Evolutionary conservation across 2,797 vertebrate genomes (phyloP).

Genomic region (Chanos chanos): DNA sequence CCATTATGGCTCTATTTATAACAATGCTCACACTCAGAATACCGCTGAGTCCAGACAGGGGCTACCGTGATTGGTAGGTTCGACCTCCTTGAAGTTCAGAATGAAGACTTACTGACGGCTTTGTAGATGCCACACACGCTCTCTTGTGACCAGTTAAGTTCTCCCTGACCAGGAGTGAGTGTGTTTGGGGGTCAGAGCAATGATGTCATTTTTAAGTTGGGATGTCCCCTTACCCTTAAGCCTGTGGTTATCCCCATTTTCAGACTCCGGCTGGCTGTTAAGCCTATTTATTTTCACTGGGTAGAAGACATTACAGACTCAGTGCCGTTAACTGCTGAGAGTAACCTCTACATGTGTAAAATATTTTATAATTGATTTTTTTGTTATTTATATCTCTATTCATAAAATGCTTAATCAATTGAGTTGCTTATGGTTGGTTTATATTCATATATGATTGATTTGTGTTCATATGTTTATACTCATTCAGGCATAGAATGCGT

Average conservation of each 20-base stretch:
- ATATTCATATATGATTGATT: no score
- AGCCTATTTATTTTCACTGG: no score
- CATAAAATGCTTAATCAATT: no score
- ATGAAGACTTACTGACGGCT: neutral
- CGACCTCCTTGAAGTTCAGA: neutral
- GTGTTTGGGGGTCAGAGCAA: neutral
- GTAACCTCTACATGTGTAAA: no score
- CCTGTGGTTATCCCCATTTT: neutral
- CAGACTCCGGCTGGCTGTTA: no score
- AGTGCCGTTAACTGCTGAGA: no score
- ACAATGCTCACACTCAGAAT: slow-evolving; percentile 28
- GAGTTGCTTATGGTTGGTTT: no score
- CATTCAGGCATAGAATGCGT: no score
- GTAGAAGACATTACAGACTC: no score
- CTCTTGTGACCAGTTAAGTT: slow-evolving; percentile 4
- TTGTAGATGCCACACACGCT: slow-evolving; percentile 2
- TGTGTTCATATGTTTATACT: no score
- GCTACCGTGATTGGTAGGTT: neutral
- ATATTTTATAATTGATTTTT: no score
- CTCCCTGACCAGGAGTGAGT: neutral
- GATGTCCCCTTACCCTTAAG: neutral
- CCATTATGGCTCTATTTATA: slow-evolving; percentile 39
- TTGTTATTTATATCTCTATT: no score
- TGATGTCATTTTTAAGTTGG: slow-evolving; percentile 10
- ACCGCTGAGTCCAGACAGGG: slow-evolving; percentile 5